Conservation (phyloP, 1,140 invertebrate species). For the Drosophila punjabiensis region DNA sequence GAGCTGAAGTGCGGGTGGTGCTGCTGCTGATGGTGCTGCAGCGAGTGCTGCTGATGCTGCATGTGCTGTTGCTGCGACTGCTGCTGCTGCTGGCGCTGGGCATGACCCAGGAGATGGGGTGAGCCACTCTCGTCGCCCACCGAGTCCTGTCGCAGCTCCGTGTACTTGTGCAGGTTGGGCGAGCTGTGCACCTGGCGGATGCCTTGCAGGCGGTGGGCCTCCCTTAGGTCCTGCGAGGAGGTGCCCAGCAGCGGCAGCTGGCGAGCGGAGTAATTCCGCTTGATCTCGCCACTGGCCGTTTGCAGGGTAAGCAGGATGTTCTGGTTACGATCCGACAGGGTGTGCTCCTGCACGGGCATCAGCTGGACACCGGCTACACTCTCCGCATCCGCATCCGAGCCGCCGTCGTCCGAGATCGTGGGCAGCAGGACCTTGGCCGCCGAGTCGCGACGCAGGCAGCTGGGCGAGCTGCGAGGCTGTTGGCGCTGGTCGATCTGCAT, state of each 20-base stretch:
- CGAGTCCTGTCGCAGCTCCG: constrained; percentile 60
- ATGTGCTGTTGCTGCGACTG: constrained; percentile 47
- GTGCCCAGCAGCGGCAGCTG: constrained; percentile 73
- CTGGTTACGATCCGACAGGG: constrained; percentile 67
- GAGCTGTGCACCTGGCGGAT: constrained; percentile 84
- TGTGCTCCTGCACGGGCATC: constrained; percentile 64
- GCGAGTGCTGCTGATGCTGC: constrained; percentile 34
- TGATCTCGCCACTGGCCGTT: constrained; percentile 78
- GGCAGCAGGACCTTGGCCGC: constrained; percentile 77
- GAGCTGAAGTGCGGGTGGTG: constrained; percentile 61
- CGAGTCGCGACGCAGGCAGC: constrained; percentile 73
- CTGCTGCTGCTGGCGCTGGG: constrained; percentile 58
- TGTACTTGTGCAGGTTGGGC: constrained; percentile 81
- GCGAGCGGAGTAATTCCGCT: constrained; percentile 79
- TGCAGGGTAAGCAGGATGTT: constrained; percentile 78
- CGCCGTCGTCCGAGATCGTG: constrained; percentile 78
- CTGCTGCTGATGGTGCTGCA: constrained; percentile 50
- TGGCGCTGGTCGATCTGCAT: constrained; percentile 80
- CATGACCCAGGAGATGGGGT: constrained; percentile 70
- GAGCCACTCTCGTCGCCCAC: constrained; percentile 55
- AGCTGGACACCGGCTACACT: constrained; percentile 33
- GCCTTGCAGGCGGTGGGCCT: constrained; percentile 64
- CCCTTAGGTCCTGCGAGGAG: constrained; percentile 73
- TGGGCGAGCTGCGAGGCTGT: constrained; percentile 64
- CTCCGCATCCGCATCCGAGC: constrained; percentile 67